phyloP scores from a whole-genome alignment of 2,888 invertebrate species.

The Andrena dorsata region DNA sequence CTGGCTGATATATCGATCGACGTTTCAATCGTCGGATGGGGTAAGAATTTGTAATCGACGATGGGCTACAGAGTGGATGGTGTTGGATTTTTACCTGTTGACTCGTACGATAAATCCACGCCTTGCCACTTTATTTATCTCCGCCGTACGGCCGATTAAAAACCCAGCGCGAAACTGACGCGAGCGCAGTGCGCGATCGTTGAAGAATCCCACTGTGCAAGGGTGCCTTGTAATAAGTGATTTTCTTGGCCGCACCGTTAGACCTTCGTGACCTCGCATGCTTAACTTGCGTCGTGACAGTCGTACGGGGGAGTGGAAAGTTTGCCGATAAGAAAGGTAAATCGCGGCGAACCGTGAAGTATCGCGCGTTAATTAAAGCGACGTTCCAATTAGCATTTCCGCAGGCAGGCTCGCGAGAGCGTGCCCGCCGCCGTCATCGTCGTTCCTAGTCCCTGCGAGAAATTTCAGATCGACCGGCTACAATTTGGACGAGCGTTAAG shows the following conservation, averaged over 20 bases:
- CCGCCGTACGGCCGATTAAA: not conserved
- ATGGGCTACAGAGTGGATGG: not conserved
- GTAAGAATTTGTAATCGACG: slow-evolving; percentile 1
- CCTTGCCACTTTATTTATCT: no score
- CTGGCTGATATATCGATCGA: slow-evolving; percentile 10
- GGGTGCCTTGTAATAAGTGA: slow-evolving; percentile 2
- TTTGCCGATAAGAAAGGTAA: slow-evolving; percentile 13
- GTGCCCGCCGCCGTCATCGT: not conserved
- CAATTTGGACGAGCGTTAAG: slow-evolving; percentile 74
- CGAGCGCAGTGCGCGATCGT: not conserved
- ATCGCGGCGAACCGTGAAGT: slow-evolving; percentile 37
- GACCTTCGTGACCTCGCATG: not conserved
- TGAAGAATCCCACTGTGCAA: not conserved
- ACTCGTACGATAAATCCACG: not conserved
- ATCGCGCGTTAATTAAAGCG: slow-evolving; percentile 62
- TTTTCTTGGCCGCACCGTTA: not conserved
- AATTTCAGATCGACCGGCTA: slow-evolving; percentile 64
- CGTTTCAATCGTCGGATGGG: not conserved
- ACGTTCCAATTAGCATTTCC: slow-evolving; percentile 67
- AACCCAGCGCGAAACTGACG: not conserved
- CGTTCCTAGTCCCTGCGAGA: slow-evolving; percentile 20
- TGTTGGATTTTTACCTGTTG: slow-evolving; percentile 1
- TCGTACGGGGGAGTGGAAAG: not conserved
- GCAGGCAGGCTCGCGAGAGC: slow-evolving; percentile 16
- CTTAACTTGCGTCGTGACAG: not conserved